Percentiles rank a stretch among this genome's conserved stretches.
Evolutionary conservation across 1,140 invertebrate genomes (phyloP).

Genomic region (Solen grandis): DNA sequence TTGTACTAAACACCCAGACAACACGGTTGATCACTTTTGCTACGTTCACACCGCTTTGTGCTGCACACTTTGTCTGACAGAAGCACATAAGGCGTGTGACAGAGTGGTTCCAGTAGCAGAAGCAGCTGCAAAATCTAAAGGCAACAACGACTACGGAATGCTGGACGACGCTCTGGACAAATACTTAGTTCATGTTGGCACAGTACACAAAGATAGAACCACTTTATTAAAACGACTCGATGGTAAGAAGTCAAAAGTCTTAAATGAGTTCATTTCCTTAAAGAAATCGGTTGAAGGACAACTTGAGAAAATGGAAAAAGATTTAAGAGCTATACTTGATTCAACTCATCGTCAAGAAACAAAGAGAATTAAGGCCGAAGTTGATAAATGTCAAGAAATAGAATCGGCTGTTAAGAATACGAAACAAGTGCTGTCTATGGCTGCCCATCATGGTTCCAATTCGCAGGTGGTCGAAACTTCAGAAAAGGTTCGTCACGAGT

Average conservation of each 20-base stretch:
- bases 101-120: constrained; percentile 31
- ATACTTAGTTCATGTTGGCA: constrained; percentile 26
- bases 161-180: constrained; percentile 29
- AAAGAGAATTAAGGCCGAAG: constrained; percentile 38
- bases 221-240: constrained; percentile 33
- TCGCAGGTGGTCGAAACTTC: constrained; percentile 41
- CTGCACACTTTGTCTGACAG: constrained; percentile 36
- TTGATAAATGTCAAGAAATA: constrained; percentile 36
- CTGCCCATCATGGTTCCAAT: constrained; percentile 42
- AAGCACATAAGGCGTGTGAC: constrained; percentile 37
- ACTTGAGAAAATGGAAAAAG: constrained; percentile 52
- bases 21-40: constrained; percentile 41
- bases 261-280: constrained; percentile 22
- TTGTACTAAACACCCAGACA: constrained; percentile 14
- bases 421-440: constrained; percentile 8
- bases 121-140: constrained; percentile 22
- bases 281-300: constrained; percentile 39
- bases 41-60: constrained; percentile 20
- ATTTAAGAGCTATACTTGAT: constrained; percentile 27
- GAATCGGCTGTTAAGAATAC: constrained; percentile 32
- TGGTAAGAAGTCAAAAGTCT: constrained; percentile 44
- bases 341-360: constrained; percentile 40
- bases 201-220: constrained; percentile 31
- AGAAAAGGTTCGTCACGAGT: constrained; percentile 40
- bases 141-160: background rate